These are phyloP conservation scores for Formicarius rufipectus DNA, from an alignment of 2,113 vertebrate genomes.

Conservation along the genomic window DNA sequence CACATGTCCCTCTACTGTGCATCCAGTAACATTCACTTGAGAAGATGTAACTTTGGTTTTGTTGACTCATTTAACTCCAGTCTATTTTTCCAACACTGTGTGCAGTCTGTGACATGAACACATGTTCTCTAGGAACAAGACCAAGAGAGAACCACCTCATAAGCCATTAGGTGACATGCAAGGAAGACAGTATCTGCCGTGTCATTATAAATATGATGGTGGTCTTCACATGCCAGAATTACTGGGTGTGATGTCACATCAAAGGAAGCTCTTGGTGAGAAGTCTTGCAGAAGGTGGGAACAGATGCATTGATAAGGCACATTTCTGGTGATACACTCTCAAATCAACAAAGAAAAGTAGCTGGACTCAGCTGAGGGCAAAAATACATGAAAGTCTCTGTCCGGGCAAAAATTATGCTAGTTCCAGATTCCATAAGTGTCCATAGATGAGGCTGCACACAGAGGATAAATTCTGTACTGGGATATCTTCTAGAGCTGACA, in stretches of 20 bases:
- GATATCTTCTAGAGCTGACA: neutral
- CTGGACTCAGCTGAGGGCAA: neutral
- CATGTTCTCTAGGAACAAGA: neutral
- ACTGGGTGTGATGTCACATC: neutral
- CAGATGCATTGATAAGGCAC: neutral
- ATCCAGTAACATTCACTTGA: neutral
- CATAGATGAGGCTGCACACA: neutral
- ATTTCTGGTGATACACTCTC: neutral
- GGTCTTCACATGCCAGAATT: neutral
- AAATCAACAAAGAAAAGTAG: neutral
- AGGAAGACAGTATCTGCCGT: neutral
- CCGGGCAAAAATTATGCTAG: neutral
- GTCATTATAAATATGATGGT: neutral
- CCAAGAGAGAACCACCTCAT: neutral
- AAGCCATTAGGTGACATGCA: neutral
- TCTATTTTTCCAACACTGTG: neutral
- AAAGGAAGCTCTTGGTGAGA: neutral
- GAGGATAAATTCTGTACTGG: neutral
- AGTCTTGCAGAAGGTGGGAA: neutral
- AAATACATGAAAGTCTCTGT: neutral
- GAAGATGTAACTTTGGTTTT: neutral
- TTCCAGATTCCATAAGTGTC: neutral
- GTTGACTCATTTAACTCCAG: neutral
- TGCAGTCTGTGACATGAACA: neutral
- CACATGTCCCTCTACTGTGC: neutral